These are phyloP conservation scores for Cebidichthys violaceus DNA, from an alignment of 2,113 vertebrate species.

Conservation along the genomic window DNA sequence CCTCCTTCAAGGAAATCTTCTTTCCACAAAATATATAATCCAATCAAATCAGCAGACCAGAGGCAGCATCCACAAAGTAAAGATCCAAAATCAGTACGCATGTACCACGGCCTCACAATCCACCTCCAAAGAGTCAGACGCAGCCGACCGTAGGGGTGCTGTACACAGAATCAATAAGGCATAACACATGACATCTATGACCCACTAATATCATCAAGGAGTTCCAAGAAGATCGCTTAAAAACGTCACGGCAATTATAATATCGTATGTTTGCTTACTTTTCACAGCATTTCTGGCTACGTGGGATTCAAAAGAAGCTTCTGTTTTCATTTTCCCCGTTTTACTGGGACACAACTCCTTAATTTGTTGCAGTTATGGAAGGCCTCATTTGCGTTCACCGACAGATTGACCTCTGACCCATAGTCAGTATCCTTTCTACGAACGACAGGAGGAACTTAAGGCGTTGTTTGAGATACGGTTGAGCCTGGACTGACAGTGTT, in stretches of 20 bases:
- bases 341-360: neutral
- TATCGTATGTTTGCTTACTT: neutral
- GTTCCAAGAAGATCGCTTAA: neutral
- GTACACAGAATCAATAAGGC: slow-evolving; percentile 22
- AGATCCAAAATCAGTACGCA: neutral
- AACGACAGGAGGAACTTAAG: slow-evolving; percentile 16
- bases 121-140: neutral
- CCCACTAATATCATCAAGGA: neutral
- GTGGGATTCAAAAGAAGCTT: neutral
- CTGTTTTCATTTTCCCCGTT: neutral
- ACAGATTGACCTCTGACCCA: neutral
- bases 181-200: neutral
- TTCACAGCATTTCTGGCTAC: neutral
- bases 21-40: slow-evolving; percentile 5
- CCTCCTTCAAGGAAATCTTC: slow-evolving; percentile 17
- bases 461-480: slow-evolving; percentile 22
- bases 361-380: neutral
- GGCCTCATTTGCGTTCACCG: neutral
- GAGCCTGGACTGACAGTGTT: neutral
- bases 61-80: slow-evolving; percentile 15
- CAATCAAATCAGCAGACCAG: slow-evolving; percentile 16
- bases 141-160: neutral
- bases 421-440: slow-evolving; percentile 9
- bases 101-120: neutral
- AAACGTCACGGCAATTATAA: neutral